Evolutionary conservation across 2,797 vertebrate genomes (phyloP), one percentile per base, ranked within the genome.

Genomic region (Pseudochirops corinnae): DNA sequence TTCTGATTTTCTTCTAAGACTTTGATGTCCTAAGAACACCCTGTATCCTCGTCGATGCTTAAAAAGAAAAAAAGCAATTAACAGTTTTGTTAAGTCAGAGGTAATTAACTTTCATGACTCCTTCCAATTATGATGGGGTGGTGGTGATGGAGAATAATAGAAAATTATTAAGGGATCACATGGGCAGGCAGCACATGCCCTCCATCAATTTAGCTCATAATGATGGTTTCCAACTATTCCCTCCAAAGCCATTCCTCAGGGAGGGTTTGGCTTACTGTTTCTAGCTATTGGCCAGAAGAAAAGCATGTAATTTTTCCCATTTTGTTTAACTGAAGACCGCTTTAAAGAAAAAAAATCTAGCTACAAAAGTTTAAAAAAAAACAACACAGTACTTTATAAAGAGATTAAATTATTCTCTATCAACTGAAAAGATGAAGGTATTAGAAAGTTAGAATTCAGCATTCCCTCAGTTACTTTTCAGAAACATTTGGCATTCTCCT

Each of bases 341-440:
- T 93, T 57, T 95, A 96, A 97, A 97, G n/a, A 46, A 46, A 46
- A 46, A 97, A 97, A 94, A 87, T 50, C 2, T 28, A 50, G 10
- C 74, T 50, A 26, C 24, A 87, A 87, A 87, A 95, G n/a, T 56
- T 14, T 46, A 46, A 46, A 46, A 91, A 96, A 94, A 96, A 95
- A 90, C 1, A 91, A 55, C 95, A 46, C 1, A 46, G 57, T 55
- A n/a, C 90, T 95, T 96, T 97, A 95, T 92, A 97, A 39, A 58
- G 39, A 95, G 5, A 29, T 96, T 95, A 95, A 97, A 97, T 94
- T 93, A 97, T 96, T 96, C 96, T 95, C 55, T 95, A 95, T 93
- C 91, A 96, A 95, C n/a, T 96, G 33, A 29, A 94, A 96, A 96
- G 90, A 91, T 87, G 96, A 96, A 55, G 33, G 92, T 94, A 3